Evolutionary conservation across 2,797 vertebrate genomes (phyloP), one percentile per base, ranked within the genome.

Genomic region (Myioborus miniatus): DNA sequence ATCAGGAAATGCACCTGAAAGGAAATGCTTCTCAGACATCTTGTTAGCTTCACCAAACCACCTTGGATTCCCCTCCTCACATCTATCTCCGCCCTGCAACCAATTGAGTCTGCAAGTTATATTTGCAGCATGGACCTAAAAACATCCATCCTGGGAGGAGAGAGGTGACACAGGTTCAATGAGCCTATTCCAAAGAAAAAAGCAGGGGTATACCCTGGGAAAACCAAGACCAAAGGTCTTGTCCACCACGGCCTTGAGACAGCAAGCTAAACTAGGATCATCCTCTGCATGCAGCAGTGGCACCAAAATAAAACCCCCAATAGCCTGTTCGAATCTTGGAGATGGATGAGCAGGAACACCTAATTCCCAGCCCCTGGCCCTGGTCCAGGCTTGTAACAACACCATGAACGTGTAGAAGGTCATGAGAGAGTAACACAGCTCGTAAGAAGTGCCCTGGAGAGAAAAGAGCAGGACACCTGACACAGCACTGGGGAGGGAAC

Each of bases 211-310:
- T 9, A 34, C 3, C 19, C 7, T 3, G n/a, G n/a, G 69, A 83
- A 83, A 71, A 72, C 3, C 2, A 11, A 30, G 46, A 87, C 36
- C 18, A 75, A 78, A 74, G 6, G 17, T 39, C 64, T 75, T 37
- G 21, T 26, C 30, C 47, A 55, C n/a, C 9, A 6, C 0, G 0
- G 34, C 41, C 13, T 11, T 7, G 49, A 79, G 49, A 64, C 15
- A 50, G 52, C 36, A 50, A 4, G 6, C 37, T 41, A 36, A 74
- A 50, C 20, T 22, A 62, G n/a, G 26, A 60, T 77, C 37, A 50
- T 15, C 11, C 27, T 60, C 56, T 17, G 9, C n/a, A 32, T 0
- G 0, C 30, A 60, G 41, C 4, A 46, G 34, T 12, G 2, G 44
- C 15, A 43, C 22, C 64, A 64, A 30, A 58, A 30, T 46, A 56